A percentile compares a stretch with the other conserved stretches of the same genome.
phyloP scores from a whole-genome alignment of 2,113 vertebrate species.

The Parus major region DNA sequence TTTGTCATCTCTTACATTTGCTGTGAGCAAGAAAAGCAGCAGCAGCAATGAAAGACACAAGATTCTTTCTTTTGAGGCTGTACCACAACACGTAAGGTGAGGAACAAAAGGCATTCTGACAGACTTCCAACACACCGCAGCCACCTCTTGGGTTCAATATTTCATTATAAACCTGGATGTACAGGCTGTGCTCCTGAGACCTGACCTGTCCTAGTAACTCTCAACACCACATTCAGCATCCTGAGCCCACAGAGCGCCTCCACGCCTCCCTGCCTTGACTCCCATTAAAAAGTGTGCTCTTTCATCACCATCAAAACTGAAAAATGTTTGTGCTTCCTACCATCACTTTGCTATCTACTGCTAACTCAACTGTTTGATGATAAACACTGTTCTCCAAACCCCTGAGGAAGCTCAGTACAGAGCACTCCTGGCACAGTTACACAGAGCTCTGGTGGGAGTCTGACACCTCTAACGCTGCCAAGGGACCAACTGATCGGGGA shows the following conservation, averaged over 20 bases:
- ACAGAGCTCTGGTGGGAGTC: neutral
- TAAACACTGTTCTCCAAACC: neutral
- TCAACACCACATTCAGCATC: fast-evolving
- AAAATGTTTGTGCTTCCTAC: neutral
- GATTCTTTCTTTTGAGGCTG: neutral
- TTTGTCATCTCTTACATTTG: neutral
- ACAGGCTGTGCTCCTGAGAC: neutral
- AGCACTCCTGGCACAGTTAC: neutral
- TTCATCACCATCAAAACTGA: neutral
- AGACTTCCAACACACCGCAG: neutral
- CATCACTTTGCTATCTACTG: neutral
- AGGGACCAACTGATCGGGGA: no score
- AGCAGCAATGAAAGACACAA: neutral
- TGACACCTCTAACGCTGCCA: neutral
- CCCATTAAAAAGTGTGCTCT: neutral
- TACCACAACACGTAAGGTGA: neutral
- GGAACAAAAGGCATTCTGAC: neutral
- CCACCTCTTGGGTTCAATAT: neutral
- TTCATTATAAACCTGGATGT: neutral
- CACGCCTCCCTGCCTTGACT: neutral
- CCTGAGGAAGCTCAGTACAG: neutral
- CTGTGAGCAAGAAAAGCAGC: neutral
- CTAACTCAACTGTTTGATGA: neutral
- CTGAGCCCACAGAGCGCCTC: neutral
- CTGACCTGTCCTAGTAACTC: neutral